Percentiles rank a stretch among this genome's conserved stretches.
These are phyloP conservation scores for Macrophya annulata DNA, from an alignment of 2,888 invertebrate genomes.

Conservation along the genomic window DNA sequence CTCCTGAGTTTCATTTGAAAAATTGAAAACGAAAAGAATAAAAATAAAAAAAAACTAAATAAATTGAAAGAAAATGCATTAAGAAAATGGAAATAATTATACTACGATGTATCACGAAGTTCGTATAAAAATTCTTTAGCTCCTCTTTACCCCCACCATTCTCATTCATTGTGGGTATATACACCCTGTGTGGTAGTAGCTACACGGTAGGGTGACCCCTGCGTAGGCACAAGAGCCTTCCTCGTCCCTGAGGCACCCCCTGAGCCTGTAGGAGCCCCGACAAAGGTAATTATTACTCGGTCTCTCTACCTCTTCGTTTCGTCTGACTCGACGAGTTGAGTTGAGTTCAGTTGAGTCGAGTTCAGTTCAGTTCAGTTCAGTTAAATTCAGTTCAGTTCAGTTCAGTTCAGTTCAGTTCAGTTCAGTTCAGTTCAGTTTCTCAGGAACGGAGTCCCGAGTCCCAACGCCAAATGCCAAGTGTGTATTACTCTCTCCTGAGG, in stretches of 20 bases:
- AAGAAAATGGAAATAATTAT: background rate
- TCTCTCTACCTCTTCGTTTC: slow-evolving; percentile 17
- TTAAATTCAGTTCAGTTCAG: slow-evolving; percentile 29
- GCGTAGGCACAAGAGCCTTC: slow-evolving; percentile 19
- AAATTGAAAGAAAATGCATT: too few relatives aligned
- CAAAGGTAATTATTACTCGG: slow-evolving; percentile 53
- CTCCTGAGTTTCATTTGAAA: background rate
- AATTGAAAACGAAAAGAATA: background rate
- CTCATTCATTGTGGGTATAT: background rate
- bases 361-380: background rate
- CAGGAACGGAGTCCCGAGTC: background rate
- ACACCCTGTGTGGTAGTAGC: slow-evolving; percentile 18
- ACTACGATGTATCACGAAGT: background rate
- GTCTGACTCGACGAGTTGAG: slow-evolving; percentile 39
- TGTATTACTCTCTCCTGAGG: slow-evolving; percentile 23
- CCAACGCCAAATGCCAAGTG: slow-evolving; percentile 1
- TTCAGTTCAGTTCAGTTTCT: slow-evolving; percentile 38
- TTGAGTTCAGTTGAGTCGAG: slow-evolving; percentile 1
- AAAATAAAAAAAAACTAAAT: background rate
- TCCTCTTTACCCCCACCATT: background rate
- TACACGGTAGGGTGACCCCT: slow-evolving; percentile 22
- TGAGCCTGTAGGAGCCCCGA: background rate
- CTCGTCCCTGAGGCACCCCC: background rate
- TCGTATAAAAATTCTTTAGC: background rate
- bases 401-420: slow-evolving; percentile 17